Base-by-base conservation (phyloP, 1,140 invertebrate species). In the Forficula auricularia region DNA sequence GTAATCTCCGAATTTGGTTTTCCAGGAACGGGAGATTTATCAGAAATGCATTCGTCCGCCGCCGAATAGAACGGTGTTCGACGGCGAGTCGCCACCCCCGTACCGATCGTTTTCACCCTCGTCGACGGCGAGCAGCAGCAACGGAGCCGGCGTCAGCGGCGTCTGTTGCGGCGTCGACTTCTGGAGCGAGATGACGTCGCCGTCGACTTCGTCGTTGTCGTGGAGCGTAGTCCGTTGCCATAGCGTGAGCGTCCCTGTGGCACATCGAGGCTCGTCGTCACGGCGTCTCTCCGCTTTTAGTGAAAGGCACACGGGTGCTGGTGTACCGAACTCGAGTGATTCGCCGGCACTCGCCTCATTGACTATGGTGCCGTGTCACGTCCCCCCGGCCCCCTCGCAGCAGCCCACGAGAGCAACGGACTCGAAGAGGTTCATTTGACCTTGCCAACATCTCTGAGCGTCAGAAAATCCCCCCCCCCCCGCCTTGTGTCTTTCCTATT, bases 11-110 rank as follows among this genome's bases (percentile, higher is more conserved):
- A n/a, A n/a, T n/a, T n/a, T n/a, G n/a, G n/a, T n/a, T n/a, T n/a
- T n/a, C n/a, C n/a, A 74, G 69, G 68, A 76, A 58, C 70, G 70
- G 51, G 72, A 77, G 56, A 75, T 75, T 41, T 73, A 75, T 57
- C 71, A 75, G 53, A 72, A 75, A 54, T 75, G 73, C 50, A 72
- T 81, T 48, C 65, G 73, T 48, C 71, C 77, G 42, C 77, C 77
- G 19, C 77, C 77, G 14, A 81, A 81, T 52, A 68, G 72, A 52
- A 79, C 75, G 30, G 71, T 78, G 19, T 71, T 71, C 52, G 73
- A 78, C 49, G 70, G 72, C 45, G 72, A 76, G 50, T 72, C 70
- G 47, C 72, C 72, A 38, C 74, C 74, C 19, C 71, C 73, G 8
- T 77, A 75, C 52, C 61, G 72, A 47, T 73, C 71, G 37, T 67